Conservation (phyloP, 2,113 vertebrate species). For the Tricholaema leucomelas region DNA sequence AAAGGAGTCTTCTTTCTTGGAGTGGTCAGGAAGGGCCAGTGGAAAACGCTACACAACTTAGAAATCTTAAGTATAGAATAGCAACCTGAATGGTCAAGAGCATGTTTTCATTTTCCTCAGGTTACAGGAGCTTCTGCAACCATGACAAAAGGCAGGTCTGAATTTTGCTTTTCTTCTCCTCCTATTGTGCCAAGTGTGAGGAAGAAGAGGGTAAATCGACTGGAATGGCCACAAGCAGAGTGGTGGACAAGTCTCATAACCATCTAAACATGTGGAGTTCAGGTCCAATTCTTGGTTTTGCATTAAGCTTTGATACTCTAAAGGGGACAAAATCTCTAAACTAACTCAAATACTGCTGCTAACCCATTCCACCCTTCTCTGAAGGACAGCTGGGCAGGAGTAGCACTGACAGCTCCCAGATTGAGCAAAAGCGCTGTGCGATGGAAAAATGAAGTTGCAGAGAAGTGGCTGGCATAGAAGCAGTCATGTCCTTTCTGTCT, state of each 20-base stretch:
- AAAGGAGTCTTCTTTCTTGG: not conserved
- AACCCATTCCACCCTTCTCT: not conserved
- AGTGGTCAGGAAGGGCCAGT: not conserved
- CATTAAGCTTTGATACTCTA: not conserved
- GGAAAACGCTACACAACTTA: not conserved
- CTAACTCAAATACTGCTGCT: not conserved
- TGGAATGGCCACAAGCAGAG: too few species aligned
- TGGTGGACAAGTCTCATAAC: not conserved
- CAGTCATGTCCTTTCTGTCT: not conserved
- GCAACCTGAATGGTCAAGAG: not conserved
- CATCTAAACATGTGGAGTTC: not conserved
- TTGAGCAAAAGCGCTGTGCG: not conserved
- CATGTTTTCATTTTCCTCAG: not conserved
- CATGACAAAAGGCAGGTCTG: not conserved
- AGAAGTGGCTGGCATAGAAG: not conserved
- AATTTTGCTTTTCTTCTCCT: not conserved
- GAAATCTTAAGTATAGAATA: not conserved
- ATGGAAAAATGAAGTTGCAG: not conserved
- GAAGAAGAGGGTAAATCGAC: not conserved
- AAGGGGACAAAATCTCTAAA: not conserved
- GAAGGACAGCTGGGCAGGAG: not conserved
- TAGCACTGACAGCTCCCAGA: not conserved
- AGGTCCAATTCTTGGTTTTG: not conserved
- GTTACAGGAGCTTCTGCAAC: not conserved
- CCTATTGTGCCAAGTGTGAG: not conserved